These are phyloP conservation scores for Caenorhabditis doughertyi DNA, from an alignment of 2,888 invertebrate species.

Conservation along the genomic window DNA sequence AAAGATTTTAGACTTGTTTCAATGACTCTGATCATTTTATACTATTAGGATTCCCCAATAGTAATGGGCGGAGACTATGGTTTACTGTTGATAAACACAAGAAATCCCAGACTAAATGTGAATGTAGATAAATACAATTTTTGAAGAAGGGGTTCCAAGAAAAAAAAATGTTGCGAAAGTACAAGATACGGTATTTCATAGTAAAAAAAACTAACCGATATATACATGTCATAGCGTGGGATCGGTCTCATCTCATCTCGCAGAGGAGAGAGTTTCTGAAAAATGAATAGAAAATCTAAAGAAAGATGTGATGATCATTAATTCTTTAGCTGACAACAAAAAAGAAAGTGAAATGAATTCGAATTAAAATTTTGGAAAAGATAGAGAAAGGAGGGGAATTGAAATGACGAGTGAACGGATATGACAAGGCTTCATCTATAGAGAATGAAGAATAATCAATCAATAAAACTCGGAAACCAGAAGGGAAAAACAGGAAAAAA, in stretches of 20 bases:
- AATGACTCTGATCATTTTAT: no score
- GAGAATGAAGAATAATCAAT: conserved; percentile 2
- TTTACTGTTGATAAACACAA: no score
- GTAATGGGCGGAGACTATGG: no score
- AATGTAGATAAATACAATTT: no score
- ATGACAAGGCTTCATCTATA: conserved; percentile 18
- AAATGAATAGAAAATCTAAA: not conserved
- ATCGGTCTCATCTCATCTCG: conserved; percentile 56
- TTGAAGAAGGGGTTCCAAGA: not conserved
- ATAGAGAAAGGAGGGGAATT: not conserved
- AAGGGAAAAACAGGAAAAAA: conserved; percentile 35
- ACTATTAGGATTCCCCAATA: no score
- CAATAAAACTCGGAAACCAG: conserved; percentile 29
- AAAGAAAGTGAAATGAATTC: conserved; percentile 23
- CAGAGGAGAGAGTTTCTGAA: conserved; percentile 21
- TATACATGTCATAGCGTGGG: conserved; percentile 16
- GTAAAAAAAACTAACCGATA: conserved; percentile 30
- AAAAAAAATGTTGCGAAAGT: not conserved
- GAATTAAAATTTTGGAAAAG: conserved; percentile 33
- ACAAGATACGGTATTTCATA: not conserved
- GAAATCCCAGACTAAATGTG: no score
- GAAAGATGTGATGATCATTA: conserved; percentile 11
- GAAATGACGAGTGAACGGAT: conserved; percentile 23
- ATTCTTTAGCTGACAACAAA: conserved; percentile 26
- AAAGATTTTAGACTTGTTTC: no score